A percentile compares a stretch with the other conserved stretches of the same genome.
Evolutionary conservation across 2,113 vertebrate genomes (phyloP).

Genomic region (Cromileptes altivelis): DNA sequence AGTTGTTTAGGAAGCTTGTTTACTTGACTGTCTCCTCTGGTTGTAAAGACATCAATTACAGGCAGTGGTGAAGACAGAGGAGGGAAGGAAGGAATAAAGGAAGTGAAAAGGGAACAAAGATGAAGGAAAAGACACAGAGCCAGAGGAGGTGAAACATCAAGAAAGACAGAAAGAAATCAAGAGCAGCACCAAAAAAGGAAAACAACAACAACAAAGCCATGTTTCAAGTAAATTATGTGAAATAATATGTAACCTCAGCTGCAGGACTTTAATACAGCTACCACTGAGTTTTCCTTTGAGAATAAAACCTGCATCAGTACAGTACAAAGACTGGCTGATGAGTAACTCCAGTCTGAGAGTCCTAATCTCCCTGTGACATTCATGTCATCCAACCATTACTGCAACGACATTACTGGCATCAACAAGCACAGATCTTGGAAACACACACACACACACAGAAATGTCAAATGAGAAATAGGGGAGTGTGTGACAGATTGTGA

Average conservation of each 20-base stretch:
- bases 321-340: neutral
- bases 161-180: neutral
- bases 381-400: conserved; percentile 13
- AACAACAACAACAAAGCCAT: neutral
- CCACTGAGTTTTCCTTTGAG: neutral
- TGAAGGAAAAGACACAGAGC: neutral
- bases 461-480: neutral
- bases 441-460: neutral
- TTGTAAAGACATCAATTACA: neutral
- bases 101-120: neutral
- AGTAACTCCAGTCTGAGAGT: neutral
- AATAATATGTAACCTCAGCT: neutral
- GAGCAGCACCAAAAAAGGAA: neutral
- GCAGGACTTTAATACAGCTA: no score
- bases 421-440: neutral
- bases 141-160: no score
- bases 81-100: neutral
- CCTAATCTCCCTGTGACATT: conserved; percentile 4
- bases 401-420: conserved; percentile 12
- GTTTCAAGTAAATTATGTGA: neutral
- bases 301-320: neutral
- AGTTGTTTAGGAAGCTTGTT: neutral
- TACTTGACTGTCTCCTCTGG: neutral
- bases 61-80: neutral
- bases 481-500: neutral